Evolutionary conservation across 2,797 vertebrate genomes (phyloP), one percentile per base, ranked within the genome.

Genomic region (Oryzias dopingdopingensis): DNA sequence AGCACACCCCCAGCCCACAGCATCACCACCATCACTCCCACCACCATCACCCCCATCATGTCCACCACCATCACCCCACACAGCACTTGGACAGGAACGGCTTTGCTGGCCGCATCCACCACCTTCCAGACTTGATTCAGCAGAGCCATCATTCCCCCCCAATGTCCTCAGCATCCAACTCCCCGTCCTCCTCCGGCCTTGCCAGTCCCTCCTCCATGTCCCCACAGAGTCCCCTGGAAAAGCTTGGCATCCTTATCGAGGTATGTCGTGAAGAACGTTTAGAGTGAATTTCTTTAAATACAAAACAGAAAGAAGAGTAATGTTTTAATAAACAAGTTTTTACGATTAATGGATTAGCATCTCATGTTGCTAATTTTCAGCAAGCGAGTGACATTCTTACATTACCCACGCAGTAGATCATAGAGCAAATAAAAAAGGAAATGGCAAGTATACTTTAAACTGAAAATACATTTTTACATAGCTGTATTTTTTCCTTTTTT

Each of bases 51-150:
- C 93, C 75, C 58, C 83, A 77, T 62, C 76, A 37, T 12, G 10
- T 37, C 32, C 32, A 78, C 23, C 86, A 93, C 81, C 93, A 77
- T 59, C 83, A 77, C 65, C 76, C 77, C 80, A 71, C 74, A 55
- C 94, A 93, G 91, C 94, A 93, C 91, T 86, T 89, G 88, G 95
- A 98, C 90, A 94, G 95, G 92, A 98, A 97, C 90, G 94, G 95
- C 93, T 96, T 96, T 92, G 93, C 94, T 66, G 93, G 95, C 83
- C 94, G 94, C 90, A 95, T 97, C 93, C 96, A 97, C 92, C 96
- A 95, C 92, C 96, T 99, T 92, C 97, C 97, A 83, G 96, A 99
- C 92, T 93, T 98, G 93, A 96, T 99, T 93, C 96, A 96, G 94
- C 97, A 98, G 95, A 98, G 96, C 93, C 95, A 96, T 89, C 96